Evolutionary conservation across 2,113 vertebrate genomes (phyloP), one percentile per base, ranked within the genome.

Genomic region (Esox niger): DNA sequence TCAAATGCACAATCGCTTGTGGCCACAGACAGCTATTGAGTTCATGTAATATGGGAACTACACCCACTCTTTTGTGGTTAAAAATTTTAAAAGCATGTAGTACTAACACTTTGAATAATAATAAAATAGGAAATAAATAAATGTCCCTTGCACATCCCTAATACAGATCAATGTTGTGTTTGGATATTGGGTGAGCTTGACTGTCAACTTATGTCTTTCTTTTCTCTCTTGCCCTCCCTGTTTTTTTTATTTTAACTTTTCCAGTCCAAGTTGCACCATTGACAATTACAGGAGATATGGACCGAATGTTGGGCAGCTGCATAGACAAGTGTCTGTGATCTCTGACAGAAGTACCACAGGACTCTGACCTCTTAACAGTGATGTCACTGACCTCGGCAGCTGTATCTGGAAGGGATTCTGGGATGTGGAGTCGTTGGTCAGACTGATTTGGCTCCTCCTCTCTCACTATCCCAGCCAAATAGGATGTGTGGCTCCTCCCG

Each of bases 201-300:
- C 38, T 17, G 38, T 47, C 27, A 26, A 25, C 25, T 29, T 64
- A 4, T 15, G 5, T 43, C 2, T 49, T 64, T 29, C 29, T 15
- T n/a, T 38, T n/a, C 4, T 52, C 15, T 21, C n/a, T 21, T 21
- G n/a, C 47, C 7, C 47, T 21, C 47, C 47, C n/a, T 21, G 20
- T 46, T 47, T 7, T 11, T n/a, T n/a, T 3, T 38, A 6, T 68
- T 6, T 49, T 59, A 32, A 63, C 43, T 72, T 69, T 17, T 7
- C 69, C 68, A 92, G 90, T 82, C 81, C 69, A 88, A 87, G 83
- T 78, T 87, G 68, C 86, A 90, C 80, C 90, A 89, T 82, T 91
- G 88, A 89, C 77, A 61, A 60, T 60, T 79, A 64, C 62, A 77
- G 20, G 70, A 38, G 71, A 31, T 58, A 49, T 26, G 10, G 67